Conservation (phyloP, 2,113 vertebrate species). For the Cichladusa arquata region DNA sequence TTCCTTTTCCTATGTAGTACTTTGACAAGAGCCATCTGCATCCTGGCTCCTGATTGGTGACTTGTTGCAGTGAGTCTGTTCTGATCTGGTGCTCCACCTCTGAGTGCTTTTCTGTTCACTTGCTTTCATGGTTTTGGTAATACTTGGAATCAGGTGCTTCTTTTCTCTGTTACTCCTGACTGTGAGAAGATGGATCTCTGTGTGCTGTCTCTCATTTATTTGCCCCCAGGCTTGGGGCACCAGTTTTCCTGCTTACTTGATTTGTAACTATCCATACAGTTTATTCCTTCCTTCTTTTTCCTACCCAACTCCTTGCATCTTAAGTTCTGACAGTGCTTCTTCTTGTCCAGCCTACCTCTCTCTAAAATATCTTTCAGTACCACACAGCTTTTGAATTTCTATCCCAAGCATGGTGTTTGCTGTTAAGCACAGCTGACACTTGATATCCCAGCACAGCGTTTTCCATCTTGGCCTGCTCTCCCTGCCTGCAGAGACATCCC, state of each 20-base stretch:
- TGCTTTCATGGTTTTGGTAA: background rate
- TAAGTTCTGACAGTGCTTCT: background rate
- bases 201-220: background rate
- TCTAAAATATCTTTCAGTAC: background rate
- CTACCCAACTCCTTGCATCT: background rate
- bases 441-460: fast-evolving
- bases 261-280: background rate
- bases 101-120: background rate
- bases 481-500: background rate
- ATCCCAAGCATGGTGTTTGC: fast-evolving
- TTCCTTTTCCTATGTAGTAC: background rate
- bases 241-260: background rate
- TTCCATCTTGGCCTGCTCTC: fast-evolving
- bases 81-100: background rate
- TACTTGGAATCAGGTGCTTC: background rate
- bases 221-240: background rate
- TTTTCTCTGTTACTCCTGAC: background rate
- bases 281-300: background rate
- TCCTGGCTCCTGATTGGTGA: background rate
- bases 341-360: background rate
- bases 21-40: background rate
- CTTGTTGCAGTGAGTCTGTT: background rate
- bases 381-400: background rate
- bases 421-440: background rate
- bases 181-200: background rate